phyloP scores from a whole-genome alignment of 2,888 invertebrate genomes.

The Nysson spinosus region DNA sequence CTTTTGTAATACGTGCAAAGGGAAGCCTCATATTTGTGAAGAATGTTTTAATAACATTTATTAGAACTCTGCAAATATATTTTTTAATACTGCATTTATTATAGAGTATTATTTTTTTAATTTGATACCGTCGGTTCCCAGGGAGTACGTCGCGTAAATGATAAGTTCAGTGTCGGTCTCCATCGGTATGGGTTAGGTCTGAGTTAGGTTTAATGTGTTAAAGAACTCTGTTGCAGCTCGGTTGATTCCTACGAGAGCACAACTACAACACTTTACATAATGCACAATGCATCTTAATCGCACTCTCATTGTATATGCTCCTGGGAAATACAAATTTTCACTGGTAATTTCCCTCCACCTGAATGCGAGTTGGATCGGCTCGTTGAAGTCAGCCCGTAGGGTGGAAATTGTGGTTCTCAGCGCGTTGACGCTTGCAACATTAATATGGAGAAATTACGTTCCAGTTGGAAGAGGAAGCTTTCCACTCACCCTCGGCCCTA shows the following conservation, averaged over 20 bases:
- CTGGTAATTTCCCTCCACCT: slow-evolving; percentile 16
- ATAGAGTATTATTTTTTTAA: too few relatives aligned
- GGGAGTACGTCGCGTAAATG: too few relatives aligned
- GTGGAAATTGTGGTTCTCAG: slow-evolving; percentile 14
- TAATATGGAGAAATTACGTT: slow-evolving; percentile 57
- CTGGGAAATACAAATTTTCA: slow-evolving; percentile 35
- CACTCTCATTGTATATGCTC: slow-evolving; percentile 16
- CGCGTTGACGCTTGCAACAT: slow-evolving; percentile 51
- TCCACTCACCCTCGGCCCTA: slow-evolving; percentile 12
- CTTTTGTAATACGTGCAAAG: too few relatives aligned
- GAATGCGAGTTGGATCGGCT: not conserved
- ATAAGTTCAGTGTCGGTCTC: too few relatives aligned
- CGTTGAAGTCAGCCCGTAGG: not conserved
- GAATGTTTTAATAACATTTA: too few relatives aligned
- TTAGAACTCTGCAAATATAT: too few relatives aligned
- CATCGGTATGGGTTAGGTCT: too few relatives aligned
- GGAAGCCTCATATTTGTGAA: too few relatives aligned
- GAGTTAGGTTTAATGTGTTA: too few relatives aligned
- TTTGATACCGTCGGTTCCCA: too few relatives aligned
- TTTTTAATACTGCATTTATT: too few relatives aligned
- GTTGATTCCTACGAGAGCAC: not conserved
- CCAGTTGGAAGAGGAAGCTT: slow-evolving; percentile 5
- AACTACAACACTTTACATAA: slow-evolving; percentile 15
- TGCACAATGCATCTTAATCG: slow-evolving; percentile 29
- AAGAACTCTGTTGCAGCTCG: too few relatives aligned